phyloP scores from a whole-genome alignment of 2,113 vertebrate genomes.

The Rallus limicola region DNA sequence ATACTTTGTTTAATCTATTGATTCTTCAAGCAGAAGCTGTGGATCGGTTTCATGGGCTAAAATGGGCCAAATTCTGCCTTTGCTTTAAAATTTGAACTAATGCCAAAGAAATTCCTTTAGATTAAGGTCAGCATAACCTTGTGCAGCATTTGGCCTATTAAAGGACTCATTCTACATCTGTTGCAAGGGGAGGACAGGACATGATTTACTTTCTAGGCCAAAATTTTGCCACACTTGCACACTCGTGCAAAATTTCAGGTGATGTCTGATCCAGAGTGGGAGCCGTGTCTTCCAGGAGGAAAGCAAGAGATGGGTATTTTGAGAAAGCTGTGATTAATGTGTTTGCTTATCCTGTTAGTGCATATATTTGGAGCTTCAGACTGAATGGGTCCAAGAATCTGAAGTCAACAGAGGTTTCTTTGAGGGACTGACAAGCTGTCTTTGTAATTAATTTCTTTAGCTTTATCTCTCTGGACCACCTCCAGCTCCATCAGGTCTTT shows the following conservation, averaged over 20 bases:
- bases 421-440: neutral
- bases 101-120: neutral
- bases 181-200: neutral
- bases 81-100: neutral
- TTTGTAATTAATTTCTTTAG: neutral
- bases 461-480: neutral
- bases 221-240: neutral
- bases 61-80: neutral
- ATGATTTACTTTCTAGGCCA: neutral
- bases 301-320: neutral
- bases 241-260: neutral
- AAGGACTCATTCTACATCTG: neutral
- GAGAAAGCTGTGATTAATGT: neutral
- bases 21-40: neutral
- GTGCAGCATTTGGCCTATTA: neutral
- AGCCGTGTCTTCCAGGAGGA: neutral
- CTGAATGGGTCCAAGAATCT: neutral
- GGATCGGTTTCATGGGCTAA: neutral
- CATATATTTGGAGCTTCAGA: neutral
- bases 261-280: neutral
- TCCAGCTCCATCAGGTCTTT: neutral
- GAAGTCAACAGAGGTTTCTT: rapidly evolving
- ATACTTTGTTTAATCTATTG: neutral
- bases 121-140: neutral
- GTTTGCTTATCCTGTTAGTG: neutral